A percentile compares a stretch with the other conserved stretches of the same genome.
Evolutionary conservation across 2,888 invertebrate genomes (phyloP).

Genomic region (Labia minor): DNA sequence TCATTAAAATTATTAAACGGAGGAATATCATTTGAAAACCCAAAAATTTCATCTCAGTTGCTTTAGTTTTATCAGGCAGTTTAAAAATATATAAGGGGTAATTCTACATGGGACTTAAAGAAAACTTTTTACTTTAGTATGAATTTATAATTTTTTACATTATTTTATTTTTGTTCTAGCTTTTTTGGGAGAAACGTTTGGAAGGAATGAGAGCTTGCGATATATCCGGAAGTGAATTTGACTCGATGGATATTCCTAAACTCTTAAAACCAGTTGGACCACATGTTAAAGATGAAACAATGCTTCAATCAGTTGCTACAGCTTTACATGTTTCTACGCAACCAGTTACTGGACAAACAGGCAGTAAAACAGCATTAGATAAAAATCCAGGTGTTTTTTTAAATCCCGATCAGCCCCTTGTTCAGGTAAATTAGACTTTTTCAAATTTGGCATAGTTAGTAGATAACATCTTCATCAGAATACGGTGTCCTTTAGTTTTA

Average conservation of each 20-base stretch:
- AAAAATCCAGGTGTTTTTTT: conserved; percentile 90
- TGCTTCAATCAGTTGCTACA: conserved; percentile 88
- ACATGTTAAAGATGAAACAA: conserved; percentile 74
- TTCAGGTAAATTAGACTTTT: conserved; percentile 56
- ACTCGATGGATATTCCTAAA: conserved; percentile 74
- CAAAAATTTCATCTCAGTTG: too few species aligned
- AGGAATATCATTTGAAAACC: too few species aligned
- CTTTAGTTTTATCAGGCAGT: too few species aligned
- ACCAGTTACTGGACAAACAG: conserved; percentile 82
- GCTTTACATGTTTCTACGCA: conserved; percentile 80
- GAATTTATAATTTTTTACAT: conserved; percentile 29
- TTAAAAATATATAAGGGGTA: too few species aligned
- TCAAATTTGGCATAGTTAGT: background rate
- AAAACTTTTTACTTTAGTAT: background rate
- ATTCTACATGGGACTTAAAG: too few species aligned
- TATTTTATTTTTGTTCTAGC: conserved; percentile 32
- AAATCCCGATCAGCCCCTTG: conserved; percentile 91
- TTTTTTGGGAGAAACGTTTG: conserved; percentile 47
- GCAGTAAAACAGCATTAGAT: conserved; percentile 65
- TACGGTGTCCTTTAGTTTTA: background rate
- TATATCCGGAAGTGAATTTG: conserved; percentile 69
- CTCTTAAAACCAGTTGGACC: conserved; percentile 74
- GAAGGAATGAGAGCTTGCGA: conserved; percentile 81
- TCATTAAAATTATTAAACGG: too few species aligned
- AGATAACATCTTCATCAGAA: background rate